These are phyloP conservation scores for Eupithecia inturbata DNA, from an alignment of 2,888 invertebrate genomes.

Conservation along the genomic window DNA sequence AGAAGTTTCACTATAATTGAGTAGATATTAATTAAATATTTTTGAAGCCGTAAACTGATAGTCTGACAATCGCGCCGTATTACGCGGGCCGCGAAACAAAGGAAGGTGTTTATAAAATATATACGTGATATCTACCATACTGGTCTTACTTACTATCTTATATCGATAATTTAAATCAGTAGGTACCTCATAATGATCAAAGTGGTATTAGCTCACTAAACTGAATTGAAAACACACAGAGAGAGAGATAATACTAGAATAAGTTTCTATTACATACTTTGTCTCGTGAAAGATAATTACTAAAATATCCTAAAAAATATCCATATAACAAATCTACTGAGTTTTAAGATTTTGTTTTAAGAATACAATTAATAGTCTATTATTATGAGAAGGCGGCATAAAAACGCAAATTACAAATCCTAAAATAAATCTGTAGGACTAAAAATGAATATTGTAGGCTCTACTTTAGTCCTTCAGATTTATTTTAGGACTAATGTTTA, in stretches of 20 bases:
- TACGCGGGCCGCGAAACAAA: conserved; percentile 7
- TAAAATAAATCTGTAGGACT: not conserved
- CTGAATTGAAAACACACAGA: not conserved
- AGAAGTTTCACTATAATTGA: conserved; percentile 23
- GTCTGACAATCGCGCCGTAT: not conserved
- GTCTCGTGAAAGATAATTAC: not conserved
- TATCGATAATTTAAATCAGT: conserved; percentile 4
- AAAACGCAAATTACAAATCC: not conserved
- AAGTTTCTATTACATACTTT: not conserved
- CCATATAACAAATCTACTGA: not conserved
- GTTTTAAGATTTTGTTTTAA: too few relatives aligned
- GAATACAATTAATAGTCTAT: not conserved
- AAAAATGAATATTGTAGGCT: too few relatives aligned
- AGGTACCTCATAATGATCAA: not conserved
- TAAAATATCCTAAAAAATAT: not conserved
- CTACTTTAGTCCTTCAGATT: too few relatives aligned
- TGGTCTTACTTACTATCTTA: not conserved
- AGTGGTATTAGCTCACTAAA: not conserved
- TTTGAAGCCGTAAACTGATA: not conserved
- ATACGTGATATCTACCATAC: not conserved
- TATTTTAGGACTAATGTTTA: too few relatives aligned
- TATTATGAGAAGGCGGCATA: not conserved
- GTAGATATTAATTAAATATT: conserved; percentile 18
- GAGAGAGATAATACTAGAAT: not conserved
- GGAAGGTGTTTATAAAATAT: conserved; percentile 23